Base-by-base conservation (phyloP, 2,797 vertebrate genomes). In the Mus spretus region DNA sequence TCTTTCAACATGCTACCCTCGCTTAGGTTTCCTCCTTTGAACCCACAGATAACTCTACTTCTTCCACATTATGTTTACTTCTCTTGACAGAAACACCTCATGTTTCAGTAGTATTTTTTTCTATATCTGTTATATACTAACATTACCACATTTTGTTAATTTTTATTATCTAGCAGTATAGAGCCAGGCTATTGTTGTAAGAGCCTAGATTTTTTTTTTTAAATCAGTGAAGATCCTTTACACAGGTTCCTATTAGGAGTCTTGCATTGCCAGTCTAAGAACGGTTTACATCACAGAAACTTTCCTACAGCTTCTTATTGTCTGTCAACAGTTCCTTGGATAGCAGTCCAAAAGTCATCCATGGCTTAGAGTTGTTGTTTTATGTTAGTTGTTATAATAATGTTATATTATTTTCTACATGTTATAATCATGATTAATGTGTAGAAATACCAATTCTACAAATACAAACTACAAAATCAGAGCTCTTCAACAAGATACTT, bases 401-500 rank as follows among this genome's bases (percentile, higher is more conserved):
- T 80, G 79, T 79, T 80, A 12, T 63, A 40, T 89, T 83, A 85
- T 40, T 80, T 97, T 87, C 72, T 90, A 83, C 65, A 90, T 90
- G 89, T 82, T 92, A n/a, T 61, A 87, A 89, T 93, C 22, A 85
- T 92, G 83, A 75, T 92, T 83, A 83, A 95, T 94, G 92, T 90
- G 50, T 93, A 91, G 57, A 40, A 93, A 90, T 26, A 83, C 44
- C 44, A 91, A 95, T 63, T 0, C 28, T 93, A 96, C 57, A 91
- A 86, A 86, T 34, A 95, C 31, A 40, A 90, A 93, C 53, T 96
- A 79, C 63, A 95, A 91, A 94, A 83, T 89, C 44, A 90, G 65
- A 59, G 28, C 59, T 95, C 83, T 85, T 47, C 84, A 50, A 83
- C 28, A 75, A 96, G 86, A 86, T 0, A 37, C 31, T 70, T 65